Conservation (phyloP, 1,140 invertebrate genomes). For the Drosophila mauritiana region DNA sequence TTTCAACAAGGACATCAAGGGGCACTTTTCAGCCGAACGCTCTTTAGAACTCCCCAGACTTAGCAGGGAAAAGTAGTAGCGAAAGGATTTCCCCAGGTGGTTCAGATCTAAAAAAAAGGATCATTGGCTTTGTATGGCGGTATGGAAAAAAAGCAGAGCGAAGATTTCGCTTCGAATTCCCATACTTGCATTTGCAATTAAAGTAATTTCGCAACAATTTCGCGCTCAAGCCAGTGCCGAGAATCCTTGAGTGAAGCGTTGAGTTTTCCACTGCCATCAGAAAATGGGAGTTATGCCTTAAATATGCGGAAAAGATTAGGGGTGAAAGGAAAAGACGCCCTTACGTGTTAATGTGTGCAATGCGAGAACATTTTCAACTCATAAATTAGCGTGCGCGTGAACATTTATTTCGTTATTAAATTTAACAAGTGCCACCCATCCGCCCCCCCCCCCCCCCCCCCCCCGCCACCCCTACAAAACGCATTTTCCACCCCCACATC, state of each 20-base stretch:
- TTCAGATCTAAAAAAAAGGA: no score
- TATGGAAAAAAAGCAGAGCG: background rate
- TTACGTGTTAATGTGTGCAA: constrained; percentile 71
- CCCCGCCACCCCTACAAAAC: background rate
- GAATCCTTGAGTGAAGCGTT: constrained; percentile 34
- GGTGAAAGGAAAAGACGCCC: constrained; percentile 1
- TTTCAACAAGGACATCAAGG: no score
- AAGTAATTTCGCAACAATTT: constrained; percentile 14
- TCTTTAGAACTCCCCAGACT: no score
- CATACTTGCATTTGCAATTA: constrained; percentile 4
- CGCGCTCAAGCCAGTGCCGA: constrained; percentile 3
- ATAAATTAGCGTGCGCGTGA: constrained; percentile 74
- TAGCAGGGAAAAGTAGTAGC: no score
- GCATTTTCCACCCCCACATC: background rate
- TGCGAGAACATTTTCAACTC: constrained; percentile 66
- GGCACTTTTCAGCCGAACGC: no score
- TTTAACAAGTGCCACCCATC: constrained; percentile 64
- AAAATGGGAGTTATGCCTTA: constrained; percentile 56
- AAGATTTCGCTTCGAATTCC: background rate
- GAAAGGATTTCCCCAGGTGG: no score
- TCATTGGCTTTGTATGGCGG: no score
- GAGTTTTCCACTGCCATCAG: constrained; percentile 23
- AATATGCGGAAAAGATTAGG: constrained; percentile 21
- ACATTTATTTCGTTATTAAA: constrained; percentile 83
- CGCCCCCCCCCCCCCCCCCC: background rate